Conservation (phyloP, 2,888 invertebrate genomes). For the Eretmocerus hayati region DNA sequence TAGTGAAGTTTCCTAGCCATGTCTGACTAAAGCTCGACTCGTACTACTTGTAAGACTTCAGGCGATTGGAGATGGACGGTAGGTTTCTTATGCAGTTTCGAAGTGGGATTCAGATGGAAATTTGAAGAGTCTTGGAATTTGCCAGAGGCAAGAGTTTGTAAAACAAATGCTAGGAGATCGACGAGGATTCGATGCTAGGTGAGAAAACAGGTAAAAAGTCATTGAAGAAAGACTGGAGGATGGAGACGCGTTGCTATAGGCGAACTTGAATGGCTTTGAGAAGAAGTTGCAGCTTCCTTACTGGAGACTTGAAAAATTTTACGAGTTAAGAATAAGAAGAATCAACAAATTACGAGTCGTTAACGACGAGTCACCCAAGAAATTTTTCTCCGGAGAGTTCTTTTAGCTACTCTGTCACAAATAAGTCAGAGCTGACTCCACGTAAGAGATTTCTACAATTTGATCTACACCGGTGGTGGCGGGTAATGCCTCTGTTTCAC, state of each 20-base stretch:
- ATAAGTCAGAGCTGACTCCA: background rate
- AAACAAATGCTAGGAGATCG: background rate
- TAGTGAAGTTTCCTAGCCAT: background rate
- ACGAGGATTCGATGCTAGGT: no score
- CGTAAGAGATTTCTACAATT: background rate
- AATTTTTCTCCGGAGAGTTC: constrained; percentile 3
- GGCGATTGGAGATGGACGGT: no score
- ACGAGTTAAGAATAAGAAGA: background rate
- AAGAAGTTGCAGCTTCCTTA: no score
- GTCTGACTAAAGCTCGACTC: background rate
- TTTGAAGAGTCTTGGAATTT: background rate
- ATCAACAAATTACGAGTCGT: constrained; percentile 15
- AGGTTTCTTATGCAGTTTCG: background rate
- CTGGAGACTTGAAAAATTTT: no score
- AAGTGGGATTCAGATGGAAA: constrained; percentile 4
- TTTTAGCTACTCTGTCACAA: background rate
- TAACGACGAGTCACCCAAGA: no score
- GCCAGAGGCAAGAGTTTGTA: background rate
- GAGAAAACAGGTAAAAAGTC: no score
- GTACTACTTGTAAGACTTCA: background rate
- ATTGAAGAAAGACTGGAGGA: no score
- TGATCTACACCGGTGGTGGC: background rate
- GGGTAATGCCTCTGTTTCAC: background rate
- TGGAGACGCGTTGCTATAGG: no score
- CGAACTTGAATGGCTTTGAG: background rate